Base-by-base conservation (phyloP, 2,888 invertebrate genomes). In the Crocallis elinguaria region DNA sequence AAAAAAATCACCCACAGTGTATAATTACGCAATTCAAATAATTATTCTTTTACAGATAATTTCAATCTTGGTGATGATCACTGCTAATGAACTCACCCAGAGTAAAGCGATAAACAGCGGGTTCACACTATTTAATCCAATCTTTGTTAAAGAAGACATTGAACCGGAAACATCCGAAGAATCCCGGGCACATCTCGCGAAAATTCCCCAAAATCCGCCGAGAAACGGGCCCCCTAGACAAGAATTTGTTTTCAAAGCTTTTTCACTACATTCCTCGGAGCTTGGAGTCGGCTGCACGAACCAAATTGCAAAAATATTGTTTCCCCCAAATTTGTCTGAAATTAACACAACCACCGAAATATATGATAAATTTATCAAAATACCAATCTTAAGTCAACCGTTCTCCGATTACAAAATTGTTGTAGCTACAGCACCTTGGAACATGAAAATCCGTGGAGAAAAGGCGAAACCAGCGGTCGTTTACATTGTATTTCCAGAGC, bases 361-460 rank as follows among this genome's bases (percentile, higher is more conserved):
- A 23, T 3, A 9, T 2, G 44, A 56, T 0, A 71, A 71, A 49
- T 73, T 71, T 43, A 70, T 86, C 11, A 80, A 79, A 51, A 66
- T 88, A 39, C 88, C 89, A 0, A 58, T 86, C 3, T 43, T 84
- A 2, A 71, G 68, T 4, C 81, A 84, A 29, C 75, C 79, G 0
- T 77, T 69, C 27, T 61, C 71, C 1, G 68, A 82, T 35, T 89
- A 88, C 48, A 86, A 84, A 54, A 72, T 89, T n/a, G 50, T 90
- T 29, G 82, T 90, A 0, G 89, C 81, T 0, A 75, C 78, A 0
- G 88, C 90, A 0, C 90, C 90, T 0, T 72, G 79, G 0, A 64
- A 81, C 32, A 49, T 87, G 3, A 78, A 62, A 35, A 64, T 88
- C 5, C 72, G 71, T 3, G 64, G 60, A 19, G 57, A 66, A 0